Conservation (phyloP, 2,888 invertebrate species). For the Drosophila meridiana region DNA sequence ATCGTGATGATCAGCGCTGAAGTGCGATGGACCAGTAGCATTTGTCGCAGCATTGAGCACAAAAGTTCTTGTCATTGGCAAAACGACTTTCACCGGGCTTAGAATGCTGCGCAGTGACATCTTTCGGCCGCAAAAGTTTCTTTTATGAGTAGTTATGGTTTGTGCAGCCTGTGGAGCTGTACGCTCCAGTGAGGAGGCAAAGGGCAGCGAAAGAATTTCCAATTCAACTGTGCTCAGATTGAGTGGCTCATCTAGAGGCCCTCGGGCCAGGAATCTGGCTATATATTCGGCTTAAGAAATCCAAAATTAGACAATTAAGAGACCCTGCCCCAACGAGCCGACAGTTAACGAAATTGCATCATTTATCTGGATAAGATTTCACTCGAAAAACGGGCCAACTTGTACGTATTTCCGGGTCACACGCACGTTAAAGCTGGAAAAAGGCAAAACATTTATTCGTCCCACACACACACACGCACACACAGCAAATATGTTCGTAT, state of each 20-base stretch:
- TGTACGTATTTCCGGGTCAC: conserved; percentile 66
- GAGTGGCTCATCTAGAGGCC: conserved; percentile 6
- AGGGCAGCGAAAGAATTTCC: conserved; percentile 52
- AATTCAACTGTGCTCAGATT: conserved; percentile 24
- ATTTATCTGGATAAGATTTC: conserved; percentile 72
- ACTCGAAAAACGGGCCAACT: conserved; percentile 32
- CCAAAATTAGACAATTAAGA: conserved; percentile 60
- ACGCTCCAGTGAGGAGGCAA: conserved; percentile 26
- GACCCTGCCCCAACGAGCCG: conserved; percentile 30
- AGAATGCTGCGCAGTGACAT: conserved; percentile 66
- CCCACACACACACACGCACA: not conserved
- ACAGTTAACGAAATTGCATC: conserved; percentile 65
- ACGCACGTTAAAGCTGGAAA: conserved; percentile 52
- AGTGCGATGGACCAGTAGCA: conserved; percentile 33
- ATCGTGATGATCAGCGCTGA: conserved; percentile 33
- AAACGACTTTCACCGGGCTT: conserved; percentile 75
- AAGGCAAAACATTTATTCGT: conserved; percentile 31
- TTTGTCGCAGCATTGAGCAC: conserved; percentile 64
- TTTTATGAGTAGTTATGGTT: conserved; percentile 55
- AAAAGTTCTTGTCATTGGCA: conserved; percentile 75
- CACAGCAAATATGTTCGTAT: conserved; percentile 28
- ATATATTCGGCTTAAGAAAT: conserved; percentile 34
- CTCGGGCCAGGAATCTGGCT: conserved; percentile 21
- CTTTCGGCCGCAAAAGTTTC: conserved; percentile 55
- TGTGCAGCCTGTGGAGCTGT: conserved; percentile 15